A percentile compares a stretch with the other conserved stretches of the same genome.
Conservation (phyloP, 2,888 invertebrate genomes). For the Dicranocentrus wangi region DNA sequence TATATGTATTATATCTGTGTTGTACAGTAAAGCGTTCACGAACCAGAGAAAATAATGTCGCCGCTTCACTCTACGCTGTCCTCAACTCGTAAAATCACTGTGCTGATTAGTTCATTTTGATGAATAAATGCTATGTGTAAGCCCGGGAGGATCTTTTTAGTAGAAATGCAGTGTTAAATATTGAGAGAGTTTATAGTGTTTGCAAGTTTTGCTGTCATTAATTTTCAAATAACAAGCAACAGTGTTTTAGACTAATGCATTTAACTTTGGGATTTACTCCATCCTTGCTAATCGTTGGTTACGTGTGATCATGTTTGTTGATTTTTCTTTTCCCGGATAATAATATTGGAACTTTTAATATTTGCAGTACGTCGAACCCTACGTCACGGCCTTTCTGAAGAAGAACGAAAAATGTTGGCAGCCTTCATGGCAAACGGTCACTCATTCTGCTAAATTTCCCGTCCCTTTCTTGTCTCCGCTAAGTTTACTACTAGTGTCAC, state of each 20-base stretch:
- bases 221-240: too few species aligned
- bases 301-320: too few species aligned
- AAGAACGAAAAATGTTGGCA: conserved; percentile 86
- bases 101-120: conserved; percentile 35
- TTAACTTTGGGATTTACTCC: too few species aligned
- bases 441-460: conserved; percentile 58
- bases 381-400: conserved; percentile 86
- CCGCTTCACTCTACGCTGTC: conserved; percentile 70
- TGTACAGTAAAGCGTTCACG: conserved; percentile 83
- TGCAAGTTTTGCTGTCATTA: neutral
- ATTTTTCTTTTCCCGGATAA: too few species aligned
- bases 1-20: conserved; percentile 25
- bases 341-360: too few species aligned
- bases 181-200: neutral
- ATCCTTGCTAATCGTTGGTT: too few species aligned
- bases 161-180: conserved; percentile 35
- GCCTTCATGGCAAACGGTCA: conserved; percentile 75
- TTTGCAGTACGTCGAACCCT: conserved; percentile 86
- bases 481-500: too few species aligned
- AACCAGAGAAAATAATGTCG: conserved; percentile 82
- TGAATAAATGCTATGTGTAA: conserved; percentile 48
- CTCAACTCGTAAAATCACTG: conserved; percentile 65
- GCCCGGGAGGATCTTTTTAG: conserved; percentile 3
- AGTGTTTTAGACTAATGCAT: conserved; percentile 2
- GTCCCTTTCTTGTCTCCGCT: too few species aligned